phyloP scores from a whole-genome alignment of 1,140 invertebrate genomes.

The Zaprionus nigranus region DNA sequence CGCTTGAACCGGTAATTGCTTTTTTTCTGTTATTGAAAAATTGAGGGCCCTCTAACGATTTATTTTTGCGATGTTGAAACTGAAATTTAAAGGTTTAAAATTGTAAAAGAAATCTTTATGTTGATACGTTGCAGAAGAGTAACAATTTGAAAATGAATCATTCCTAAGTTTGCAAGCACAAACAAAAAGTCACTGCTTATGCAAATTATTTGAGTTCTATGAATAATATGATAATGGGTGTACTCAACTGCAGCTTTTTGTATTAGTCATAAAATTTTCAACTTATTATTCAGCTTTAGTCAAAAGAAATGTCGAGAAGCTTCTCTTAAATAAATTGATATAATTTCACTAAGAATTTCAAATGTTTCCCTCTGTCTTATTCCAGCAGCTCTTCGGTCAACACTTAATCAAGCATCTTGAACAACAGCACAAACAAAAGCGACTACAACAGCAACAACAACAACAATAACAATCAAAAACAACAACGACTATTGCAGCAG shows the following conservation, averaged over 20 bases:
- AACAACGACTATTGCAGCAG: slow-evolving; percentile 25
- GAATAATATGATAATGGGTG: background rate
- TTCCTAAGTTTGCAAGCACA: too few species aligned
- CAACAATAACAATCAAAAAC: slow-evolving; percentile 3
- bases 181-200: too few species aligned
- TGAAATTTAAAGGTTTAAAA: too few species aligned
- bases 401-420: background rate
- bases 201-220: background rate
- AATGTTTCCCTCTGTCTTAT: background rate
- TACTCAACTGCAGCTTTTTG: background rate
- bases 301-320: background rate
- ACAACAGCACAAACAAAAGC: slow-evolving; percentile 1
- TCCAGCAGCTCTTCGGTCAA: background rate
- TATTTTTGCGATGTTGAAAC: too few species aligned
- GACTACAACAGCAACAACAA: background rate
- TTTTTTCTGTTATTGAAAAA: too few species aligned
- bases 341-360: background rate
- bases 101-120: too few species aligned
- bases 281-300: too few species aligned
- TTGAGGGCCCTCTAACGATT: too few species aligned
- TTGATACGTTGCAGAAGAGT: too few species aligned
- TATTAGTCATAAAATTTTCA: background rate
- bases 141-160: too few species aligned
- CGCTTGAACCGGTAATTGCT: too few species aligned
- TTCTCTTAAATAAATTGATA: background rate